These are phyloP conservation scores for Cromileptes altivelis DNA, from an alignment of 2,113 vertebrate species.

Conservation along the genomic window DNA sequence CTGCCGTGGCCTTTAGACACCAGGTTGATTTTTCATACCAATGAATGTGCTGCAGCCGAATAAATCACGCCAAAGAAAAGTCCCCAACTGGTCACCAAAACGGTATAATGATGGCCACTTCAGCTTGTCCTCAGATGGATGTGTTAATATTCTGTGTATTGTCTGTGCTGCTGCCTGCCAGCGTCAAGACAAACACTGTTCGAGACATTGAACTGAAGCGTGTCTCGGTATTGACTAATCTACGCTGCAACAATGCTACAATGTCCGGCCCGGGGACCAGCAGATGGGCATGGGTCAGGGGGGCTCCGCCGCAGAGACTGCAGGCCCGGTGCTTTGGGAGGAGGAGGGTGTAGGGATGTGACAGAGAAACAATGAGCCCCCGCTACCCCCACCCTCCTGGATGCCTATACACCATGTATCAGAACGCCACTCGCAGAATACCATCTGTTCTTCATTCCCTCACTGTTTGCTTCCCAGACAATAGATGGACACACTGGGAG, in stretches of 20 bases:
- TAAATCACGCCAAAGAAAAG: conserved; percentile 20
- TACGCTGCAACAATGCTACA: conserved; percentile 48
- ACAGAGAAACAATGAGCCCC: conserved; percentile 73
- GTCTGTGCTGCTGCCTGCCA: conserved; percentile 31
- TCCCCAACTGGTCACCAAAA: not conserved
- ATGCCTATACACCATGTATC: conserved; percentile 76
- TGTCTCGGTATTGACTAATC: conserved; percentile 70
- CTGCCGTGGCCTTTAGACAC: not conserved
- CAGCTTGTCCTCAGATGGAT: conserved; percentile 22
- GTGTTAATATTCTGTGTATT: conserved; percentile 46
- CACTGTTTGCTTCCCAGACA: conserved; percentile 64
- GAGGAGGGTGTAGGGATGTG: conserved; percentile 54
- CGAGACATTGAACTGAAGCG: conserved; percentile 56
- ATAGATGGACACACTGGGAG: conserved; percentile 34
- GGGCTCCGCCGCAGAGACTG: conserved; percentile 32
- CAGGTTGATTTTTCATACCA: not conserved
- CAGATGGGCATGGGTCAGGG: conserved; percentile 79
- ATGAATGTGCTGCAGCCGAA: not conserved
- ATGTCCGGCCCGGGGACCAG: conserved; percentile 55
- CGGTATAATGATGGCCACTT: not conserved
- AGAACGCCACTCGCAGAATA: conserved; percentile 63
- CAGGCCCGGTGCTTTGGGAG: conserved; percentile 33
- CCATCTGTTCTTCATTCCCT: conserved; percentile 84
- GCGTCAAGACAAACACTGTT: conserved; percentile 28
- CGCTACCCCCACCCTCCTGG: conserved; percentile 50